Evolutionary conservation across 1,140 invertebrate species (phyloP), one percentile per base, ranked within the genome.

Genomic region (Schlechtendalia chinensis): DNA sequence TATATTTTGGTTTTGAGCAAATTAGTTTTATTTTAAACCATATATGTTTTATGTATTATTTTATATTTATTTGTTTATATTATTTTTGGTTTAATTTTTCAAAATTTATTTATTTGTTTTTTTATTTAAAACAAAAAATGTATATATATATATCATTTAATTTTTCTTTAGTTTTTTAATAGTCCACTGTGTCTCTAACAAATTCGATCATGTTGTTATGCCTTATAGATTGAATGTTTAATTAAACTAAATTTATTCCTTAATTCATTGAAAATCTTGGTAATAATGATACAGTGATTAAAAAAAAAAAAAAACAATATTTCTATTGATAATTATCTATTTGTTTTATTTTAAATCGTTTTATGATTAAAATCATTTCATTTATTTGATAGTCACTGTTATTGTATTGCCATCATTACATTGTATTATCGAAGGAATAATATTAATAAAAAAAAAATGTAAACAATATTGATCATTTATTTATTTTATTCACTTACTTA

Each of bases 21-120:
- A 59, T 75, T 24, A 75, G 56, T 75, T 75, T 24, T 17, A 29
- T 54, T 54, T 71, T 29, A 19, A 63, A 54, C 17, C 47, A 50
- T 6, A 53, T 54, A 29, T 19, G 29, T 50, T 27, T 71, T 12
- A 29, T 50, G 22, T 53, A 54, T 53, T 72, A 72, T 71, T 71
- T 58, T 56, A 5, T 74, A 53, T 54, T 32, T 71, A 16, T n/a
- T 74, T 75, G 19, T 39, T 58, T 75, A 39, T 58, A 75, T 75
- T 39, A 75, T 58, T 58, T 75, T 47, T 47, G 19, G 22, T 69
- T 69, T 69, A 22, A 50, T 47, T 69, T n/a, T 75, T 54, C 24
- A 19, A 72, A 4, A 53, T 53, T 50, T 27, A 22, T 39, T 29
- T 58, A 75, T 22, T 75, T 19, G 1, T 74, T 5, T 74, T 58